These are phyloP conservation scores for Entomobrya proxima DNA, from an alignment of 2,888 invertebrate species.

Conservation along the genomic window DNA sequence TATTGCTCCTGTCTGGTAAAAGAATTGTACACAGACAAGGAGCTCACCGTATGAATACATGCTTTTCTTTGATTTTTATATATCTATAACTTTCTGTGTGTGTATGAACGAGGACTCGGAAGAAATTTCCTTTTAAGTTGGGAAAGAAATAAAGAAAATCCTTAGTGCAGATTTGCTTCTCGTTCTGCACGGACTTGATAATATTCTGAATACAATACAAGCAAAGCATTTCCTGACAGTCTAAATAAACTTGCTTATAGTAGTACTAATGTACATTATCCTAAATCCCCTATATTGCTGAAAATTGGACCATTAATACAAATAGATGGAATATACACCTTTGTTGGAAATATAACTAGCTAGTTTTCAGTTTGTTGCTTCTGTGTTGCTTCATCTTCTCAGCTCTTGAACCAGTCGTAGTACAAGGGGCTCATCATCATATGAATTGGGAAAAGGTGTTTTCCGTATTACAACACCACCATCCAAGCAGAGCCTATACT, in stretches of 20 bases:
- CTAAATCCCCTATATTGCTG: no score
- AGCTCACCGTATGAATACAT: not conserved
- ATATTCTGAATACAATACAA: no score
- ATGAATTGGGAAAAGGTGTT: conserved; percentile 48
- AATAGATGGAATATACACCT: not conserved
- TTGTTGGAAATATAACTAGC: not conserved
- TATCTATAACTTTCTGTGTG: not conserved
- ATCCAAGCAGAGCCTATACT: not conserved
- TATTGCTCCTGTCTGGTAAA: conserved; percentile 5
- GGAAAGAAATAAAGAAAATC: not conserved
- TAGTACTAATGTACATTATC: no score
- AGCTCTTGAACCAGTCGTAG: not conserved
- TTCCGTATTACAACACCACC: conserved; percentile 23
- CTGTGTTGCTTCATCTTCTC: conserved; percentile 13
- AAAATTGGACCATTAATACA: no score
- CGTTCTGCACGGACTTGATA: conserved; percentile 32
- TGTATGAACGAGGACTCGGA: conserved; percentile 9
- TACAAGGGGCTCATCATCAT: conserved; percentile 51
- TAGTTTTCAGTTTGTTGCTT: not conserved
- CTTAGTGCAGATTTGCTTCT: conserved; percentile 57
- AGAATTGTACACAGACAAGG: not conserved
- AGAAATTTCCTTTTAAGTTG: conserved; percentile 38
- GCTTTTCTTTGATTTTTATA: not conserved
- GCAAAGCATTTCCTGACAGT: no score
- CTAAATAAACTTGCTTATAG: no score